Evolutionary conservation across 1,140 invertebrate species (phyloP).

Genomic region (Achroia grisella): DNA sequence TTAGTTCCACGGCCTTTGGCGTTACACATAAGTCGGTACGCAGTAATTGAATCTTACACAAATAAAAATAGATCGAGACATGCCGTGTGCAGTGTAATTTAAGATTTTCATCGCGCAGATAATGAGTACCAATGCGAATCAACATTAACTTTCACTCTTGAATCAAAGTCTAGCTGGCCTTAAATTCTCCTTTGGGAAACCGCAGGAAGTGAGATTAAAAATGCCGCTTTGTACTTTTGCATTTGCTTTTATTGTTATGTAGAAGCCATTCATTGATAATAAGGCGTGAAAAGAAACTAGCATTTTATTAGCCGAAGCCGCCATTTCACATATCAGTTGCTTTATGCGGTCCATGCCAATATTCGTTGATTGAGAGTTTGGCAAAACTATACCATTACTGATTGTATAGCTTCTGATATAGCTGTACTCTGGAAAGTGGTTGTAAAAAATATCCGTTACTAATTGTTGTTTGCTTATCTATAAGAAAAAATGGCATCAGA

Average conservation of each 20-base stretch:
- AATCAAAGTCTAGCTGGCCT: conserved; percentile 44
- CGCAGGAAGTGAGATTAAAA: conserved; percentile 47
- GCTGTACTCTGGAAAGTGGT: too few species aligned
- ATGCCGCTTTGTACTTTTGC: conserved; percentile 5
- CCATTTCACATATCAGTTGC: too few species aligned
- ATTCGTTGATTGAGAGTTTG: too few species aligned
- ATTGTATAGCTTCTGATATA: too few species aligned
- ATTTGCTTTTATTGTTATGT: conserved; percentile 21
- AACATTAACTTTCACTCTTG: conserved; percentile 65
- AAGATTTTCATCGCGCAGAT: conserved; percentile 62
- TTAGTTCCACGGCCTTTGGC: conserved; percentile 21
- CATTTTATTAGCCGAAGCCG: too few species aligned
- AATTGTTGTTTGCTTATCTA: too few species aligned
- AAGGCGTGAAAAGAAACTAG: conserved; percentile 1
- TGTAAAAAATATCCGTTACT: too few species aligned
- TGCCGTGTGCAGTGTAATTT: conserved; percentile 61
- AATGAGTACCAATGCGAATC: conserved; percentile 60
- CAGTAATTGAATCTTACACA: conserved; percentile 60
- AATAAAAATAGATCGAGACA: conserved; percentile 55
- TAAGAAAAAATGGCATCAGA: too few species aligned
- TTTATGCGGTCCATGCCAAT: too few species aligned
- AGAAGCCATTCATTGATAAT: conserved; percentile 15
- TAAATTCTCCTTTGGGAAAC: conserved; percentile 60
- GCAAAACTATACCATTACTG: too few species aligned
- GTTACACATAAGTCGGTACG: conserved; percentile 30